Base-by-base conservation (phyloP, 23 tunicate species). In the Diplosoma virens region DNA sequence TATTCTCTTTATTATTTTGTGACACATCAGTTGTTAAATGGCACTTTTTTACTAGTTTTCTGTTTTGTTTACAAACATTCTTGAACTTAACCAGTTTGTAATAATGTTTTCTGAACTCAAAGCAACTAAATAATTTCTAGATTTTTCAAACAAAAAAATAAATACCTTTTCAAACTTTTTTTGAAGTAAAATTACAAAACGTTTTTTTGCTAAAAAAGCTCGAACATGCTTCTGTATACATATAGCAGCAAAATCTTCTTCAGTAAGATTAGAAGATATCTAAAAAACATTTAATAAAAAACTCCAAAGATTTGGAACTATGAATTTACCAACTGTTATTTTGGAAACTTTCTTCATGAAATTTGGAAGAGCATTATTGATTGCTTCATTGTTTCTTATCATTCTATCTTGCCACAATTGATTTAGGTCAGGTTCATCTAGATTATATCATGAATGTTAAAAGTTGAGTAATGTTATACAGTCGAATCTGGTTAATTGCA, bases 221-320 rank as follows among this genome's bases (percentile, higher is more conserved):
- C 79, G 65, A 54, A 29, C 25, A 54, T 74, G 46, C 54, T 54
- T 74, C 29, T 74, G 79, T 53, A 74, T 74, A 32, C 79, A 74
- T 27, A 52, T 28, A 55, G 79, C 79, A 52, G 79, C 79, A 14
- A 18, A 17, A 25, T 71, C 56, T 1, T 46, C 30, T 37, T 46
- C 48, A 45, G 26, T 6, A 5, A 35, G 5, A 7, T n/a, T 64
- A 35, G 20, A 23, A 46, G 16, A 46, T 14, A 11, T 46, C 52
- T 46, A 46, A 11, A 46, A 11, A 11, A 46, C 52, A 46, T 11
- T 11, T 16, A 46, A 46, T 16, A 46, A 46, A n/a, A n/a, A n/a
- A n/a, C n/a, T n/a, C n/a, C n/a, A n/a, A n/a, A n/a, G n/a, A n/a
- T n/a, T n/a, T n/a, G 7, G 6, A 6, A 23, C 24, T 5, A 58